Percentiles rank a stretch among this genome's conserved stretches.
These are phyloP conservation scores for Paramuricea clavata DNA, from an alignment of 92 coral and sea anemone species.

Conservation along the genomic window DNA sequence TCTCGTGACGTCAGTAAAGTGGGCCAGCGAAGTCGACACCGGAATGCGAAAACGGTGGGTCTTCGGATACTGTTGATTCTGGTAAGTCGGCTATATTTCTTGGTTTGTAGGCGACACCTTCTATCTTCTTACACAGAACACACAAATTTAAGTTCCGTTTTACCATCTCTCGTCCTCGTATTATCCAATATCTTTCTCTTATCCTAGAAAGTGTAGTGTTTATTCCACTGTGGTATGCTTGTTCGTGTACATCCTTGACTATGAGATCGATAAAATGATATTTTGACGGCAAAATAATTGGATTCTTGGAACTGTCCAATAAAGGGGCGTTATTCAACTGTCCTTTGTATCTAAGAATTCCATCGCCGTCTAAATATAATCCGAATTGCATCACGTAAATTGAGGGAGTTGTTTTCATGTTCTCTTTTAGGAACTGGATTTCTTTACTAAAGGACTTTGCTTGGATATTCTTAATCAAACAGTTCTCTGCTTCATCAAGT, in stretches of 20 bases:
- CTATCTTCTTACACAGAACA: no score
- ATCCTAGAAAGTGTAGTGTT: slow-evolving; percentile 67
- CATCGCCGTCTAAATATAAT: slow-evolving; percentile 41
- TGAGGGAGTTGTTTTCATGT: slow-evolving; percentile 52
- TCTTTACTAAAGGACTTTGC: slow-evolving; percentile 31
- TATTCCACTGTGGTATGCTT: slow-evolving; percentile 67
- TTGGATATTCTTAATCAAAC: slow-evolving; percentile 30
- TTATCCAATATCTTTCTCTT: slow-evolving; percentile 67
- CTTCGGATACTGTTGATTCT: no score
- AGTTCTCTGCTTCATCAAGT: slow-evolving; percentile 23
- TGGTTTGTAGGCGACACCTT: slow-evolving; percentile 32
- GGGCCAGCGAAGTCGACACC: slow-evolving; percentile 58
- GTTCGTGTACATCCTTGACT: slow-evolving; percentile 55
- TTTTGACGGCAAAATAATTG: slow-evolving; percentile 55
- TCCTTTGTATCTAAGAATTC: slow-evolving; percentile 58
- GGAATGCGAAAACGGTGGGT: slow-evolving; percentile 48
- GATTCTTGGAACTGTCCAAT: slow-evolving; percentile 54
- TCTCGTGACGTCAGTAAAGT: no score
- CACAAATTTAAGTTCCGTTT: slow-evolving; percentile 56
- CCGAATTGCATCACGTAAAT: slow-evolving; percentile 63
- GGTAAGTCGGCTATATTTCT: slow-evolving; percentile 29
- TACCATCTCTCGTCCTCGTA: slow-evolving; percentile 67
- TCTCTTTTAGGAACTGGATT: slow-evolving; percentile 45
- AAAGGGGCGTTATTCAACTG: slow-evolving; percentile 64
- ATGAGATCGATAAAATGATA: slow-evolving; percentile 59